Evolutionary conservation across 1,140 invertebrate species (phyloP), one percentile per base, ranked within the genome.

Genomic region (Bombus affinis): DNA sequence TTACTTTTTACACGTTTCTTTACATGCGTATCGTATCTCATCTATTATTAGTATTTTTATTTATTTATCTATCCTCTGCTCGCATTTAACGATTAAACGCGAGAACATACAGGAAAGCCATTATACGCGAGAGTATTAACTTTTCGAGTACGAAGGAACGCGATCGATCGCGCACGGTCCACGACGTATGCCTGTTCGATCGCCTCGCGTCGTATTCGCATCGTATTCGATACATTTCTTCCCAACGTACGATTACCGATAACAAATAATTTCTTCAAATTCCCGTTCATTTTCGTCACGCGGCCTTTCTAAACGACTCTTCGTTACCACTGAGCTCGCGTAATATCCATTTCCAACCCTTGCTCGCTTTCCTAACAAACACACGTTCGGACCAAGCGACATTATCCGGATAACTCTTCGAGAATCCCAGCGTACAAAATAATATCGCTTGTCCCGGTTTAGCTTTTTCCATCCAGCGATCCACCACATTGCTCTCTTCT

Each of bases 41-140:
- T 12, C 73, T 75, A 75, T 75, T 35, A 35, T 75, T 53, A 35
- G 13, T 47, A 75, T 6, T 47, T 42, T 44, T 72, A 28, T 6
- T 73, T 73, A 32, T 73, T 44, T 80, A 62, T 62, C n/a, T 88
- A 44, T 39, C 32, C 44, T 32, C 37, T 28, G n/a, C 15, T 86
- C 62, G 59, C 39, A 28, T 74, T 68, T 15, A 37, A 44, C 4
- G 59, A n/a, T 72, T 72, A 81, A 70, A 86, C 70, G 71, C n/a
- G 76, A 78, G 65, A 79, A 70, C 75, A 83, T 89, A 86, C 57
- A 79, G 75, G 75, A 73, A 86, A 89, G 82, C 83, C 68, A 66
- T 89, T 89, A 89, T 68, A 86, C 87, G 65, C 25, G 74, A 89
- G 68, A 37, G 74, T 88, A 88, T 88, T 81, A 81, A 81, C 65